Conservation (phyloP, 2,113 vertebrate species). For the Accipiter virgatus region DNA sequence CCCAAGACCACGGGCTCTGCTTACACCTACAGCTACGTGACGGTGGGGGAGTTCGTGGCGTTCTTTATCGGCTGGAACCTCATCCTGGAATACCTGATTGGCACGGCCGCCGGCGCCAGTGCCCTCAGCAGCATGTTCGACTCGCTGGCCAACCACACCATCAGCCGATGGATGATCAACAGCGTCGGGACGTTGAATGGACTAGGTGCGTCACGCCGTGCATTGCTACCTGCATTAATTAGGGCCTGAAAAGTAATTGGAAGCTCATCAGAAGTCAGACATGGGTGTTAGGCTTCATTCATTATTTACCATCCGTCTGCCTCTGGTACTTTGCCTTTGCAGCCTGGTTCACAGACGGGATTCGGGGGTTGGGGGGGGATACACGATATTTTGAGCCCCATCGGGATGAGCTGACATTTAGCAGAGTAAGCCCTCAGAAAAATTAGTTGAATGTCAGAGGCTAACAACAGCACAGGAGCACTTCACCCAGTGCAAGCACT, state of each 20-base stretch:
- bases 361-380: background rate
- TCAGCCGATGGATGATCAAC: conserved; percentile 90
- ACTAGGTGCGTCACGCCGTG: conserved; percentile 72
- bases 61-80: conserved; percentile 99
- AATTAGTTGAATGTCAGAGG: background rate
- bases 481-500: background rate
- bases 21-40: conserved; percentile 99
- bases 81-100: conserved; percentile 97
- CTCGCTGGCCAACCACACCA: conserved; percentile 94
- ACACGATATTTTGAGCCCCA: rapidly evolving
- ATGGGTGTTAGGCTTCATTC: background rate
- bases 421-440: background rate
- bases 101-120: conserved; percentile 91
- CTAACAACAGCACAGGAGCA: background rate
- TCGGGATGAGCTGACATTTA: background rate
- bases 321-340: background rate
- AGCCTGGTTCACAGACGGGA: rapidly evolving
- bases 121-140: conserved; percentile 99
- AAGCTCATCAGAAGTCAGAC: background rate
- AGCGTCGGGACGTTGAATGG: conserved; percentile 89
- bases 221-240: background rate
- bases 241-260: background rate
- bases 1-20: conserved; percentile 97
- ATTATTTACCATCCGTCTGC: background rate
- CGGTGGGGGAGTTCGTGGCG: conserved; percentile 93